A percentile compares a stretch with the other conserved stretches of the same genome.
These are phyloP conservation scores for Holothuria scabra DNA, from an alignment of 53 echinoderm and acorn worm genomes.

Conservation along the genomic window DNA sequence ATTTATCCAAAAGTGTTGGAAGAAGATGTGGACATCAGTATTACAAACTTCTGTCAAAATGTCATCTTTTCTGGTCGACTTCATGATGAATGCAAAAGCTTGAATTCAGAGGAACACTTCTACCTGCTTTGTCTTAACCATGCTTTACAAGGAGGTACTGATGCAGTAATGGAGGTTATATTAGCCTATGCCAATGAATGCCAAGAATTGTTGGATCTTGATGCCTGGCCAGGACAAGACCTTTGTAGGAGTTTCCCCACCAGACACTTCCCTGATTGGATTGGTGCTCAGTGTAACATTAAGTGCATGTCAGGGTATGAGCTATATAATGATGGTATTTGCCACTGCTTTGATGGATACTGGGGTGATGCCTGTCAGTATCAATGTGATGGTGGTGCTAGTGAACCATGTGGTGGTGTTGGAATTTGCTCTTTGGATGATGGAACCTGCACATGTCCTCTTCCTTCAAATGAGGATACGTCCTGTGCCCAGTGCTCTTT, in stretches of 20 bases:
- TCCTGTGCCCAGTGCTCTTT: constrained; percentile 65
- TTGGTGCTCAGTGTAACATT: constrained; percentile 65
- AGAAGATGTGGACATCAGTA: constrained; percentile 7
- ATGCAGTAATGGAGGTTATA: constrained; percentile 67
- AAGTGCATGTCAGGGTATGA: constrained; percentile 70
- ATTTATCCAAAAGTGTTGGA: constrained; percentile 55
- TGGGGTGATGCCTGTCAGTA: constrained; percentile 66
- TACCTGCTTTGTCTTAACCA: constrained; percentile 63
- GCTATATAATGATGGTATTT: constrained; percentile 32
- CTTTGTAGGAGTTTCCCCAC: constrained; percentile 63
- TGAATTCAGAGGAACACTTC: constrained; percentile 65
- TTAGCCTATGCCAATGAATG: constrained; percentile 81
- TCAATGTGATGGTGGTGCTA: constrained; percentile 79
- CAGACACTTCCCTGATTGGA: constrained; percentile 81
- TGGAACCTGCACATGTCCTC: constrained; percentile 75
- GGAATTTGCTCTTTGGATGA: constrained; percentile 61
- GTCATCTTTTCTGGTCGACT: constrained; percentile 43
- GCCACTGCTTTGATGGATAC: constrained; percentile 76
- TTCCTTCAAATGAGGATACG: constrained; percentile 47
- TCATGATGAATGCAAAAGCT: constrained; percentile 4
- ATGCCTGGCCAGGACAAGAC: constrained; percentile 59
- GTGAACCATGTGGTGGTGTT: constrained; percentile 67
- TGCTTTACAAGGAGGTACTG: constrained; percentile 46
- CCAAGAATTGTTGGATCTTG: constrained; percentile 32
- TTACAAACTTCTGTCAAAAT: constrained; percentile 51